Evolutionary conservation across 2,113 vertebrate genomes (phyloP).

Genomic region (Onychorhynchus coronatus): DNA sequence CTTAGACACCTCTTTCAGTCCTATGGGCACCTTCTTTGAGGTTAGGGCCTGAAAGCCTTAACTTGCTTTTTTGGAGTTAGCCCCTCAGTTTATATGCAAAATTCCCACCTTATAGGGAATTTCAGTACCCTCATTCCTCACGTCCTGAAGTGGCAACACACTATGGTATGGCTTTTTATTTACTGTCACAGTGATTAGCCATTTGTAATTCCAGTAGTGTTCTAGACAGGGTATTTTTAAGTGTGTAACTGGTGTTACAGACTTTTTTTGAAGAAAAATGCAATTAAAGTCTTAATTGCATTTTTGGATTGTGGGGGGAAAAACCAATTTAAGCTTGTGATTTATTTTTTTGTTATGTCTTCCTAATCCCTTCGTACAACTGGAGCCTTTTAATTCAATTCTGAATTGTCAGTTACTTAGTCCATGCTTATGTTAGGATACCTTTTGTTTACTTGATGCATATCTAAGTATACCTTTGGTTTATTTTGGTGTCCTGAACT

Average conservation of each 20-base stretch:
- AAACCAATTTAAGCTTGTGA: background rate
- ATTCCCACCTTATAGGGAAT: background rate
- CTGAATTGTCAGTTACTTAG: background rate
- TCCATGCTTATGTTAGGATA: background rate
- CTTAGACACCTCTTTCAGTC: background rate
- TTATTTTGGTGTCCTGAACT: background rate
- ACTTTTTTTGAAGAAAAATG: background rate
- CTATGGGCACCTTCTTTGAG: background rate
- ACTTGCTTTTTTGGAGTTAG: background rate
- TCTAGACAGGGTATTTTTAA: background rate
- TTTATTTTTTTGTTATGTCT: background rate
- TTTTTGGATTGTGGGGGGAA: background rate
- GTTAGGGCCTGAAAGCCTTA: background rate
- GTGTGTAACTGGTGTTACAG: background rate
- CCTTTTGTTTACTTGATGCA: background rate
- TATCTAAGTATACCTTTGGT: background rate
- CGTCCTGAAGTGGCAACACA: accelerated
- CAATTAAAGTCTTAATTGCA: background rate
- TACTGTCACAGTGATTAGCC: background rate
- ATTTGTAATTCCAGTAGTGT: background rate
- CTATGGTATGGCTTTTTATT: background rate
- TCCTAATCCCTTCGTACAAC: background rate
- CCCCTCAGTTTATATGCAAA: background rate
- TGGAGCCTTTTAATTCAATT: background rate
- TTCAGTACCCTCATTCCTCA: background rate